phyloP scores from a whole-genome alignment of 2,797 vertebrate species.

The Spinibarbus caldwelli region DNA sequence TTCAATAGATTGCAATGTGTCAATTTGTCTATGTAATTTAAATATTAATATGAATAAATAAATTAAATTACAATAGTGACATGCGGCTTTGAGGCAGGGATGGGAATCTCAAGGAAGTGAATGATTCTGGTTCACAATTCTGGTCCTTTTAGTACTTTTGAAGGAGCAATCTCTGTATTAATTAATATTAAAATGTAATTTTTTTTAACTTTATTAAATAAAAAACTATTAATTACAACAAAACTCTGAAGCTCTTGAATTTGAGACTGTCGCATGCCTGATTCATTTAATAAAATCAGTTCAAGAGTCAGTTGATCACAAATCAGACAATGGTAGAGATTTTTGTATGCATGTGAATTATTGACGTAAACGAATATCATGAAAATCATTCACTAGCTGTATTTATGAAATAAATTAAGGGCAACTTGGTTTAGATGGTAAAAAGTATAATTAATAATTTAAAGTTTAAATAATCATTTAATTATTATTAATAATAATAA shows the following conservation, averaged over 20 bases:
- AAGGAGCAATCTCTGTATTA: neutral
- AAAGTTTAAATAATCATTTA: neutral
- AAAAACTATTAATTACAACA: neutral
- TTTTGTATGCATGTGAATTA: neutral
- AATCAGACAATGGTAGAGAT: neutral
- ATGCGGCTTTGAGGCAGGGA: neutral
- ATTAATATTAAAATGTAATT: neutral
- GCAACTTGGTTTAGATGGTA: neutral
- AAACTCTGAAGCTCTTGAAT: neutral
- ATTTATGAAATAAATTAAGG: neutral
- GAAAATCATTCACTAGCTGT: neutral
- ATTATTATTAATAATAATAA: too few species aligned
- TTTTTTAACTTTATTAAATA: neutral
- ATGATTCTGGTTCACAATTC: neutral
- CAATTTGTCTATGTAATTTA: neutral
- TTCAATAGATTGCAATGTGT: neutral
- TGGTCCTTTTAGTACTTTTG: neutral
- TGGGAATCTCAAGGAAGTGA: neutral
- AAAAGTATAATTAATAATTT: neutral
- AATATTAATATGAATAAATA: neutral
- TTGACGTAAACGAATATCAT: neutral
- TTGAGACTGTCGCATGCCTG: neutral
- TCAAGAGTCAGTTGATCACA: neutral
- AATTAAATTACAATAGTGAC: neutral
- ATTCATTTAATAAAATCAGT: neutral